Evolutionary conservation across 2,888 invertebrate genomes (phyloP).

Genomic region (Callimorpha dominula): DNA sequence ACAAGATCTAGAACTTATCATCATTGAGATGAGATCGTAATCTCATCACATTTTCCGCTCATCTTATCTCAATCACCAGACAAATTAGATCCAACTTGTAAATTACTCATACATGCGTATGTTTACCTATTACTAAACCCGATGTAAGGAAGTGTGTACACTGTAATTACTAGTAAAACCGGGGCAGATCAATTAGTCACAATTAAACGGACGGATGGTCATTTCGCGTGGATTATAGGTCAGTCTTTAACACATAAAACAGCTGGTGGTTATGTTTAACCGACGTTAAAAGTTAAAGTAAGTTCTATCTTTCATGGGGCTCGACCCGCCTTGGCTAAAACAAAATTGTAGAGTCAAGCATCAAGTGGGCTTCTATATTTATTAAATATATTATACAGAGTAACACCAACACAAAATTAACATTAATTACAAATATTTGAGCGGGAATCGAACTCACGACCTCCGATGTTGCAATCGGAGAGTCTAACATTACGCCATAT

Average conservation of each 20-base stretch:
- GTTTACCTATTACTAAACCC: slow-evolving; percentile 18
- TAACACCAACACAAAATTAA: no score
- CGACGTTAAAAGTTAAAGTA: no score
- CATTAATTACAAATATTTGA: no score
- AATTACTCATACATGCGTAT: slow-evolving; percentile 7
- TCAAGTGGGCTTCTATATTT: no score
- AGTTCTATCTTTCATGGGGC: no score
- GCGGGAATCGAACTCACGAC: no score
- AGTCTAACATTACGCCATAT: no score
- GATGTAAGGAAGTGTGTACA: slow-evolving; percentile 41
- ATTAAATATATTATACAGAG: no score
- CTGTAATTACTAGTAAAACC: slow-evolving; percentile 56
- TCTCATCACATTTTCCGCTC: slow-evolving; percentile 9
- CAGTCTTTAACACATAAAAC: slow-evolving; percentile 24
- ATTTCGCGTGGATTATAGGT: slow-evolving; percentile 50
- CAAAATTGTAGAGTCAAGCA: no score
- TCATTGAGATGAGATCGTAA: neutral
- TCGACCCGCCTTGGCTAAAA: no score
- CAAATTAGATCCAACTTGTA: slow-evolving; percentile 8
- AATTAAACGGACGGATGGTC: slow-evolving; percentile 51
- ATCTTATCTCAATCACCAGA: slow-evolving; percentile 3
- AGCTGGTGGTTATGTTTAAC: slow-evolving; percentile 5
- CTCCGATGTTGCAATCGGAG: no score
- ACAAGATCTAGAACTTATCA: neutral
- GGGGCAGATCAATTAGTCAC: slow-evolving; percentile 62